Conservation (phyloP, 1,140 invertebrate species). For the Wasmannia auropunctata region DNA sequence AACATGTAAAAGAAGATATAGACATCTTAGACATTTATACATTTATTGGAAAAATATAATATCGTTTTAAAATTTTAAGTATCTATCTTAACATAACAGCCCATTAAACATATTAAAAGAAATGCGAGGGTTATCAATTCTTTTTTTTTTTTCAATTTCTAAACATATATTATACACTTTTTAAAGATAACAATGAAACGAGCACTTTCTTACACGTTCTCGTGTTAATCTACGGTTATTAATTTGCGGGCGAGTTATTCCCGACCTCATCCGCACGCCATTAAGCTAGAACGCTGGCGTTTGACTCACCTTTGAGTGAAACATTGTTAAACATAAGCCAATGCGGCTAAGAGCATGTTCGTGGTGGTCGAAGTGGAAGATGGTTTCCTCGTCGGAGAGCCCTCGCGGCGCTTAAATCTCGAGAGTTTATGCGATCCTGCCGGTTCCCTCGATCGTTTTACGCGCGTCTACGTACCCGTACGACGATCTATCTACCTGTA, state of each 20-base stretch:
- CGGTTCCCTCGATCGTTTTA: conserved; percentile 73
- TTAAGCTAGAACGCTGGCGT: conserved; percentile 57
- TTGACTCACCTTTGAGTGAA: conserved; percentile 63
- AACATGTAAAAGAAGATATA: background rate
- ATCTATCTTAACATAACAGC: background rate
- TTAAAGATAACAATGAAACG: background rate
- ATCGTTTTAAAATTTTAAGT: background rate
- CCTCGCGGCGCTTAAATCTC: conserved; percentile 68
- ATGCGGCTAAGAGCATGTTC: conserved; percentile 63
- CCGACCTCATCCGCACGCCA: conserved; percentile 40
- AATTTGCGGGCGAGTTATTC: conserved; percentile 40
- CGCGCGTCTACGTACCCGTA: conserved; percentile 69
- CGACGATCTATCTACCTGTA: conserved; percentile 73
- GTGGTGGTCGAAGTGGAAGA: conserved; percentile 68
- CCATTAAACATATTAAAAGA: background rate
- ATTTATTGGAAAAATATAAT: background rate
- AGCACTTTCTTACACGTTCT: background rate
- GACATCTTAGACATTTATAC: background rate
- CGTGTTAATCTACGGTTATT: conserved; percentile 38
- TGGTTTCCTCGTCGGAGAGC: conserved; percentile 69
- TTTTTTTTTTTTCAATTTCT: background rate
- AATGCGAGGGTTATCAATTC: background rate
- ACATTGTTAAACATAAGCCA: conserved; percentile 61
- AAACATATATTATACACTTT: background rate
- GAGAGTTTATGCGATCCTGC: conserved; percentile 72